Percentiles rank a stretch among this genome's conserved stretches.
phyloP scores from a whole-genome alignment of 1,140 invertebrate species.

The Camponotus floridanus region DNA sequence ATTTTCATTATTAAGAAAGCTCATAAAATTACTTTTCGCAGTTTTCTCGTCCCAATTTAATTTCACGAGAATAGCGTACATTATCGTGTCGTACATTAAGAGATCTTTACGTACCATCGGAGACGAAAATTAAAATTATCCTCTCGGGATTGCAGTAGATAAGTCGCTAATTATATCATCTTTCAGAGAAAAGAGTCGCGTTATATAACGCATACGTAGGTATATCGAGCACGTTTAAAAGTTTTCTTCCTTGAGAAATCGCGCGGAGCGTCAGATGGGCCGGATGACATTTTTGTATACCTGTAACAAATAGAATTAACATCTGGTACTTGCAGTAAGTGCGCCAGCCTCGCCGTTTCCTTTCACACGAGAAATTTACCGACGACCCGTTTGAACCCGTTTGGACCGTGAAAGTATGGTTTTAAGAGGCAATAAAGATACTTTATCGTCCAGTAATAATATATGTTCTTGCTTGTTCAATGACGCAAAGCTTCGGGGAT shows the following conservation, averaged over 20 bases:
- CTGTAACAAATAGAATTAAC: conserved; percentile 3
- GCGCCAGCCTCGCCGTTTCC: neutral
- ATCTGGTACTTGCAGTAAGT: conserved; percentile 4
- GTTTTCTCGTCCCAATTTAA: conserved; percentile 1
- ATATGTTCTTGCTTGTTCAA: conserved; percentile 45
- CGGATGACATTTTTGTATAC: conserved; percentile 1
- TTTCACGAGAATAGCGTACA: neutral
- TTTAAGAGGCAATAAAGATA: conserved; percentile 52
- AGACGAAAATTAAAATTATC: conserved; percentile 3
- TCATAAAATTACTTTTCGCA: neutral
- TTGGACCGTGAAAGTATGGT: conserved; percentile 41
- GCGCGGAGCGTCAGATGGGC: neutral
- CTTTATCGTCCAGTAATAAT: conserved; percentile 51
- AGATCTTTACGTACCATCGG: neutral
- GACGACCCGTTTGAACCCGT: conserved; percentile 20
- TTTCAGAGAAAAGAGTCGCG: neutral
- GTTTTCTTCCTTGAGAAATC: neutral
- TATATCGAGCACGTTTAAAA: neutral
- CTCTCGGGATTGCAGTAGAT: neutral
- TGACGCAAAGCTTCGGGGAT: conserved; percentile 45
- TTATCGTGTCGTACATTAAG: conserved; percentile 1
- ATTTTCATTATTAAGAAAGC: conserved; percentile 11
- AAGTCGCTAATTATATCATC: neutral
- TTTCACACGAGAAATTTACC: conserved; percentile 37
- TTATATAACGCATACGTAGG: conserved; percentile 6